Base-by-base conservation (phyloP, 2,797 vertebrate genomes). In the Falco peregrinus region DNA sequence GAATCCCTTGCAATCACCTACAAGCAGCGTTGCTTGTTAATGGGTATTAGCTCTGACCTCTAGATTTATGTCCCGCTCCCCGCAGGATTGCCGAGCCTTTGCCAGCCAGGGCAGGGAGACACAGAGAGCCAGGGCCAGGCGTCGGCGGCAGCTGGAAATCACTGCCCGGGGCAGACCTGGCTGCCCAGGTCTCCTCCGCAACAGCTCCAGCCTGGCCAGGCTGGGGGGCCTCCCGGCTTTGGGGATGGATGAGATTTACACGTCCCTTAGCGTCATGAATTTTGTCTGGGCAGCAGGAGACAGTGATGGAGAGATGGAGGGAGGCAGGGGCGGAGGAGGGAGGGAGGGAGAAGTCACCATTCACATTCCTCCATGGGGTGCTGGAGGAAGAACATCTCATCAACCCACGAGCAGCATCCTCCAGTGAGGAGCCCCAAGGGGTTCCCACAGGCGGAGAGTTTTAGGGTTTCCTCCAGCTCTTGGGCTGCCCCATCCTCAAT, bases 1-100 rank as follows among this genome's bases (percentile, higher is more conserved):
- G 83, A 94, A 90, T 29, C 95, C 87, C 77, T 76, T 41, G 94
- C 95, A 12, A 74, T 93, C 89, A 86, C 90, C 89, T 80, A 61
- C 89, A 96, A 96, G 96, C 93, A 71, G 91, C 89, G 90, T 69
- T 5, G 48, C 95, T 96, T 64, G 88, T 92, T 97, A 97, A 98
- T 96, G 97, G 96, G 95, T 95, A 93, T 95, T 95, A 96, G 93
- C 94, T 89, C 95, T 95, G 94, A 96, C 94, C 93, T 90, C 60
- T 20, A 68, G 93, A 97, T 97, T 98, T 97, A 98, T 94, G 93
- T 50, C 95, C 26, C n/a, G 18, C 37, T 89, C 48, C 51, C 89
- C 10, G 10, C 24, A 9, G 84, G 35, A 39, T 28, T 37, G 53
- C 28, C 3, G 20, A 51, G 63, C 59, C 84, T 47, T 25, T 21